Evolutionary conservation across 1,140 invertebrate species (phyloP).

Genomic region (Proales similis): DNA sequence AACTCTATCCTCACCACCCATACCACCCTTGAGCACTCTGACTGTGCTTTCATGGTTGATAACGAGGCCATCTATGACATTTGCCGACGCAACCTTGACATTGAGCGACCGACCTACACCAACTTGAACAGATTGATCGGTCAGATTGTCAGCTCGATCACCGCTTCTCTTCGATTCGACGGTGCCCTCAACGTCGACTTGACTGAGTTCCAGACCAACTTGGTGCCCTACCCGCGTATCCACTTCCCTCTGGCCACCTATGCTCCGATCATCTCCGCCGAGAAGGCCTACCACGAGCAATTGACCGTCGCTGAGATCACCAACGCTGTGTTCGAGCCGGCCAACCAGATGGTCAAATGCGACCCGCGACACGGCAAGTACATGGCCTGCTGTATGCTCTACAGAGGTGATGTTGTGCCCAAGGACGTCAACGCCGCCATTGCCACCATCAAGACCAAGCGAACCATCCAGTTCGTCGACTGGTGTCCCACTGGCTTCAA

Average conservation of each 20-base stretch:
- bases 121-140: slow-evolving; percentile 71
- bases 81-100: slow-evolving; percentile 63
- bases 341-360: slow-evolving; percentile 65
- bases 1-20: slow-evolving; percentile 53
- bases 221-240: slow-evolving; percentile 52
- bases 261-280: slow-evolving; percentile 46
- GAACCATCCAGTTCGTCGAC: slow-evolving; percentile 40
- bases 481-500: slow-evolving; percentile 42
- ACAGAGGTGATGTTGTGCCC: slow-evolving; percentile 55
- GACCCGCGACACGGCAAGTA: slow-evolving; percentile 66
- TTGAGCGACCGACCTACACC: slow-evolving; percentile 68
- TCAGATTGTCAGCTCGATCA: slow-evolving; percentile 63
- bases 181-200: slow-evolving; percentile 72
- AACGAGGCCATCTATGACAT: slow-evolving; percentile 80
- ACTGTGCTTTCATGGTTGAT: slow-evolving; percentile 64
- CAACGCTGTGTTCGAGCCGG: slow-evolving; percentile 60
- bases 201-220: slow-evolving; percentile 68
- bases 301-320: slow-evolving; percentile 56
- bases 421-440: slow-evolving; percentile 70
- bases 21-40: slow-evolving; percentile 49
- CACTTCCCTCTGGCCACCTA: slow-evolving; percentile 52
- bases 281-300: slow-evolving; percentile 53
- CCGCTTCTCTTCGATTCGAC: slow-evolving; percentile 65
- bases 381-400: slow-evolving; percentile 62
- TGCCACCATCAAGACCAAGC: slow-evolving; percentile 59